These are phyloP conservation scores for Euglossa dilemma DNA, from an alignment of 1,140 invertebrate genomes.

Conservation along the genomic window DNA sequence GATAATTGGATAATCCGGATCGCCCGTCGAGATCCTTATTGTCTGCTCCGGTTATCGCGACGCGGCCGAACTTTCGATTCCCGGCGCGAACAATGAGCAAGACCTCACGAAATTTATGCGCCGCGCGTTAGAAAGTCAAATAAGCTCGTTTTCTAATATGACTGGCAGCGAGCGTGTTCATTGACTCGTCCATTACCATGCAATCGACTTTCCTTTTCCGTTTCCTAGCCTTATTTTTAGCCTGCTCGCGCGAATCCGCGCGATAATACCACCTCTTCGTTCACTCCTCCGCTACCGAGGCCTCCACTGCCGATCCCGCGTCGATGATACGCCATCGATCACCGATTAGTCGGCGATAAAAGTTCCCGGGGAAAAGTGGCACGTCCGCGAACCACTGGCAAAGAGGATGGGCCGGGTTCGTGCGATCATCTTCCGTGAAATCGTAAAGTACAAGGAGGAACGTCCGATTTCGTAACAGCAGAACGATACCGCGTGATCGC, in stretches of 20 bases:
- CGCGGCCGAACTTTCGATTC: constrained; percentile 2
- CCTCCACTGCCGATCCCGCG: too few relatives aligned
- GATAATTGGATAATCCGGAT: not conserved
- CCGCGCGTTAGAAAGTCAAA: constrained; percentile 40
- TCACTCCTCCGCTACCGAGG: too few relatives aligned
- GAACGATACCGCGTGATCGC: constrained; percentile 5
- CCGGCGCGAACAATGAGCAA: constrained; percentile 12
- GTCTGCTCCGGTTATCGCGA: too few relatives aligned
- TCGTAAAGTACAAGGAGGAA: constrained; percentile 36
- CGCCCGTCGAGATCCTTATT: not conserved
- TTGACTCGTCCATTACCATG: constrained; percentile 17
- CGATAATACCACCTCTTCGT: not conserved
- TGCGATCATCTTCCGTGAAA: constrained; percentile 30
- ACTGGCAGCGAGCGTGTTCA: constrained; percentile 3
- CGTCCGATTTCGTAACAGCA: constrained; percentile 24
- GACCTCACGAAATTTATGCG: constrained; percentile 5
- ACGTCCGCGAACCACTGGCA: not conserved
- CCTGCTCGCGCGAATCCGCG: not conserved
- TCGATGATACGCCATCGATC: not conserved
- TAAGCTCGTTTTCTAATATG: constrained; percentile 22
- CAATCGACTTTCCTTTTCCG: constrained; percentile 30
- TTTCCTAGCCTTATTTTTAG: not conserved
- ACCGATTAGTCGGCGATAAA: not conserved
- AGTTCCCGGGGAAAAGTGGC: not conserved
- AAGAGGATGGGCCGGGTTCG: not conserved